phyloP scores from a whole-genome alignment of 2,888 invertebrate species.

The Pollenia labialis region DNA sequence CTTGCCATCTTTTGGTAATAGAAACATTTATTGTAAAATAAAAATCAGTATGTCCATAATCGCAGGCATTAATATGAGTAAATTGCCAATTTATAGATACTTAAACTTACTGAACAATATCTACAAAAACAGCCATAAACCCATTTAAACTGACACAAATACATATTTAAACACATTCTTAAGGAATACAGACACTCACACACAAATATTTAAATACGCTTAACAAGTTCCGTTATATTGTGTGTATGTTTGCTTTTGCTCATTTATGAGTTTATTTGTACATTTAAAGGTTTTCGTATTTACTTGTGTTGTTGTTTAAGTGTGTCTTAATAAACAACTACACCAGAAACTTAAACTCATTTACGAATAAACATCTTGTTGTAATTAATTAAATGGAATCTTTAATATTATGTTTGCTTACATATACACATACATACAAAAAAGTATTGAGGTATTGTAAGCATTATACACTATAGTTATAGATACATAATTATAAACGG shows the following conservation, averaged over 20 bases:
- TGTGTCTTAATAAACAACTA: conserved; percentile 9
- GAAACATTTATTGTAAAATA: neutral
- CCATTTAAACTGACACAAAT: neutral
- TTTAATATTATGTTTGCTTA: neutral
- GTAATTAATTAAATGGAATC: conserved; percentile 36
- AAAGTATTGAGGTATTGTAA: too few relatives aligned
- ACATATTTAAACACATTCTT: neutral
- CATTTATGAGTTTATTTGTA: too few relatives aligned
- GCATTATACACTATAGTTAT: too few relatives aligned
- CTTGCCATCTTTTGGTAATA: neutral
- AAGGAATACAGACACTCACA: neutral
- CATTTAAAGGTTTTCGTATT: neutral
- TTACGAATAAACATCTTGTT: conserved; percentile 41
- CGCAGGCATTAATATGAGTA: neutral
- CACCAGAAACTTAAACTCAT: conserved; percentile 21
- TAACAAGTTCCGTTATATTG: conserved; percentile 20
- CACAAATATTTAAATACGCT: conserved; percentile 37
- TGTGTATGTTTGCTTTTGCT: neutral
- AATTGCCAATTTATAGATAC: conserved; percentile 37
- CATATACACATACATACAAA: too few relatives aligned
- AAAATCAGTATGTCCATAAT: conserved; percentile 12
- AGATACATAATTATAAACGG: too few relatives aligned
- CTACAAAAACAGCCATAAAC: neutral
- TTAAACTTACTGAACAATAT: conserved; percentile 28
- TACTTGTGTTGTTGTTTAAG: neutral